phyloP scores from a whole-genome alignment of 1,140 invertebrate genomes.

The Drosophila jambulina region DNA sequence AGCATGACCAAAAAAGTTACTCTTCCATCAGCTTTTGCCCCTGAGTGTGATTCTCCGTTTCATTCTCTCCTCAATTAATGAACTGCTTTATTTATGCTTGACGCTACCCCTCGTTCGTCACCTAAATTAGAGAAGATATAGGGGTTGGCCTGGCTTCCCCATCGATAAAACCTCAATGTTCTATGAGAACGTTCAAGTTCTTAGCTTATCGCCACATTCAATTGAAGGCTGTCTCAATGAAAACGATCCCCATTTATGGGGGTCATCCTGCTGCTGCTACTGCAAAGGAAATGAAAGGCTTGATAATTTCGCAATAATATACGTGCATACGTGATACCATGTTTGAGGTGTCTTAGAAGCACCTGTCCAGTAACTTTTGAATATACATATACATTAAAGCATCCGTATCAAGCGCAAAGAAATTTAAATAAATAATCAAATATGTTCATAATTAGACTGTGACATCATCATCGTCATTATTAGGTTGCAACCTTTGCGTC shows the following conservation, averaged over 20 bases:
- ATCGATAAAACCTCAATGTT: slow-evolving; percentile 11
- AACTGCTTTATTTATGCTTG: slow-evolving; percentile 55
- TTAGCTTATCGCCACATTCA: slow-evolving; percentile 41
- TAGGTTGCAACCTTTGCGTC: slow-evolving; percentile 17
- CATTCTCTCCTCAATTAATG: slow-evolving; percentile 30
- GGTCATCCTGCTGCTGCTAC: slow-evolving; percentile 13
- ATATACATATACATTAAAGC: neutral
- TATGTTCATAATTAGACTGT: slow-evolving; percentile 3
- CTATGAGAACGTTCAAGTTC: slow-evolving; percentile 18
- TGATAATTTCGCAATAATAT: neutral
- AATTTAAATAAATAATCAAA: neutral
- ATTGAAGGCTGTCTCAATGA: slow-evolving; percentile 40
- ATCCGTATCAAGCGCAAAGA: neutral
- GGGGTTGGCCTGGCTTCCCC: slow-evolving; percentile 6
- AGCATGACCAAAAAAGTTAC: slow-evolving; percentile 31
- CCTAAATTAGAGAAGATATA: slow-evolving; percentile 31
- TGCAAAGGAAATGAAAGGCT: neutral
- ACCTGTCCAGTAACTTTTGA: neutral
- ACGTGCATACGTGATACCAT: neutral
- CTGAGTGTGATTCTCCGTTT: slow-evolving; percentile 26
- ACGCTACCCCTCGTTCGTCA: slow-evolving; percentile 20
- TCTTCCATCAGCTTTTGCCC: slow-evolving; percentile 12
- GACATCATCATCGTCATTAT: slow-evolving; percentile 15
- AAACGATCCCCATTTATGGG: slow-evolving; percentile 35
- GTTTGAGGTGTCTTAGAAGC: neutral